Percentiles rank a stretch among this genome's conserved stretches.
phyloP scores from a whole-genome alignment of 2,888 invertebrate species.

The Lithosia quadra region DNA sequence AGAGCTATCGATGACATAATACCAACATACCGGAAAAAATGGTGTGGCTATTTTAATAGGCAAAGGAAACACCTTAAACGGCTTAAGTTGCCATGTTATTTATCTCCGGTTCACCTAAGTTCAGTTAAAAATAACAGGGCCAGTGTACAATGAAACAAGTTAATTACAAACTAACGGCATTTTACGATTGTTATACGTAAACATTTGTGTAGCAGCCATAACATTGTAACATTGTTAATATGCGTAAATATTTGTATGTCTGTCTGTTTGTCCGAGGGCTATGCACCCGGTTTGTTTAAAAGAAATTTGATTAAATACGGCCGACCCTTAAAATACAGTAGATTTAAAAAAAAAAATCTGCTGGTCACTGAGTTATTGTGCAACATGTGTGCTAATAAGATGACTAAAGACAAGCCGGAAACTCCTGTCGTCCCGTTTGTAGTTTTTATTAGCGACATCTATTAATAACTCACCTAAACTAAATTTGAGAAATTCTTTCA shows the following conservation, averaged over 20 bases:
- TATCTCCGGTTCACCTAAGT: conserved; percentile 36
- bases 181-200: conserved; percentile 53
- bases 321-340: not conserved
- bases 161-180: conserved; percentile 55
- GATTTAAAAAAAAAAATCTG: not conserved
- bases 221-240: conserved; percentile 52
- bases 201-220: conserved; percentile 45
- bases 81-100: conserved; percentile 23
- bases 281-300: conserved; percentile 48
- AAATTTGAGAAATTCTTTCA: not conserved
- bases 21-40: conserved; percentile 3
- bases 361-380: not conserved
- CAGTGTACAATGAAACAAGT: conserved; percentile 46
- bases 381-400: not conserved
- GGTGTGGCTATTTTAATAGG: not conserved
- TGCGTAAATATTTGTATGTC: conserved; percentile 58
- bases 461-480: conserved; percentile 1
- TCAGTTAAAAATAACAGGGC: conserved; percentile 48
- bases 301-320: conserved; percentile 10
- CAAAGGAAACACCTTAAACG: conserved; percentile 15
- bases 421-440: not conserved
- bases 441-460: not conserved
- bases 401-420: not conserved
- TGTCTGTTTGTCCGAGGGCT: conserved; percentile 53
- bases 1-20: not conserved